These are phyloP conservation scores for Poeciliopsis turneri DNA, from an alignment of 2,797 vertebrate genomes.

Conservation along the genomic window DNA sequence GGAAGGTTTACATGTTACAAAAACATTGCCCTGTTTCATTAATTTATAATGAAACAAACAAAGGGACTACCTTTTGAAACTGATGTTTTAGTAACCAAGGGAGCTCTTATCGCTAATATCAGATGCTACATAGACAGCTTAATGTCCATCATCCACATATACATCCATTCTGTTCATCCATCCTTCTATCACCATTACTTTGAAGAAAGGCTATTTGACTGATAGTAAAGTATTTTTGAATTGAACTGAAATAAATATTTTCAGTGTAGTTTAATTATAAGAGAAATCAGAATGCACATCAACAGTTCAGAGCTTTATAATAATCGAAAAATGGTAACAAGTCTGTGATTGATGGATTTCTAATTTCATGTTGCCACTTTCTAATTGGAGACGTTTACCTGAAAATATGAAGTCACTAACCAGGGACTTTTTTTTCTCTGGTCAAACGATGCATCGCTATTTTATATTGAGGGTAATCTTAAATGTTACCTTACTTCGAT, in stretches of 20 bases:
- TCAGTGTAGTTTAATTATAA: background rate
- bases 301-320: background rate
- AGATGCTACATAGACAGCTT: background rate
- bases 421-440: background rate
- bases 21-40: background rate
- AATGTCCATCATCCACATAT: background rate
- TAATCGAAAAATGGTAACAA: background rate
- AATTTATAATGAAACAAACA: background rate
- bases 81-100: background rate
- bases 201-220: background rate
- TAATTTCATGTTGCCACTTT: slow-evolving; percentile 29
- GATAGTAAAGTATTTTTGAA: too few relatives aligned
- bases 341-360: background rate
- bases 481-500: background rate
- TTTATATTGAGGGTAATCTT: background rate
- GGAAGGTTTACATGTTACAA: background rate
- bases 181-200: background rate
- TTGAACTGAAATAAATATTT: background rate
- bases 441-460: background rate
- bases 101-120: background rate
- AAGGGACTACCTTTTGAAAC: background rate
- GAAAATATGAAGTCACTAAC: slow-evolving; percentile 22
- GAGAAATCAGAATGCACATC: background rate
- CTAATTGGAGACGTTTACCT: slow-evolving; percentile 27
- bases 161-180: background rate